These are phyloP conservation scores for Limanda limanda DNA, from an alignment of 2,113 vertebrate species.

Conservation along the genomic window DNA sequence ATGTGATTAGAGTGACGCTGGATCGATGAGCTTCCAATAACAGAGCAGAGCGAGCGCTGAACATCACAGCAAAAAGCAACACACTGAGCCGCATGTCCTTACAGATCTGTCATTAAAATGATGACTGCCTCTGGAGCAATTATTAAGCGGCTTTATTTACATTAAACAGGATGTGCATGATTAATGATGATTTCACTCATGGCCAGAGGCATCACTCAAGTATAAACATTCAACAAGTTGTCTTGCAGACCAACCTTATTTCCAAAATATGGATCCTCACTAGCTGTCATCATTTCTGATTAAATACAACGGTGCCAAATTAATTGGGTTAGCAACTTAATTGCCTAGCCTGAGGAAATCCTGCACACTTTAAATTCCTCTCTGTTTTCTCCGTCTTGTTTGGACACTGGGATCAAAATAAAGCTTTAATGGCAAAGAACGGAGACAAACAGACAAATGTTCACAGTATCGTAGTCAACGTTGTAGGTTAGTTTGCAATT, in stretches of 20 bases:
- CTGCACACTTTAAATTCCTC: slow-evolving; percentile 18
- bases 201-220: slow-evolving; percentile 26
- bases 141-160: slow-evolving; percentile 32
- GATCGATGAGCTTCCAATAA: slow-evolving; percentile 44
- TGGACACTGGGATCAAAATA: slow-evolving; percentile 9
- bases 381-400: neutral
- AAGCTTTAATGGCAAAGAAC: neutral
- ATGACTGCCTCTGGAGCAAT: slow-evolving; percentile 15
- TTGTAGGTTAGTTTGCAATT: slow-evolving; percentile 46
- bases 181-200: slow-evolving; percentile 27
- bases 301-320: slow-evolving; percentile 20
- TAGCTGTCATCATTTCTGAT: slow-evolving; percentile 33
- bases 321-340: slow-evolving; percentile 26
- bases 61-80: slow-evolving; percentile 4
- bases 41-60: slow-evolving; percentile 3
- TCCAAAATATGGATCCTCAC: slow-evolving; percentile 45
- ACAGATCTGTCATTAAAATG: slow-evolving; percentile 22
- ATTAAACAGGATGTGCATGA: slow-evolving; percentile 45
- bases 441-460: neutral
- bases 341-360: slow-evolving; percentile 33
- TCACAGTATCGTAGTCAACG: slow-evolving; percentile 17
- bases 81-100: slow-evolving; percentile 18
- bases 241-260: slow-evolving; percentile 29
- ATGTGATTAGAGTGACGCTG: slow-evolving; percentile 19
- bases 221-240: slow-evolving; percentile 59